phyloP scores from a whole-genome alignment of 2,888 invertebrate species.

The Habrosyne pyritoides region DNA sequence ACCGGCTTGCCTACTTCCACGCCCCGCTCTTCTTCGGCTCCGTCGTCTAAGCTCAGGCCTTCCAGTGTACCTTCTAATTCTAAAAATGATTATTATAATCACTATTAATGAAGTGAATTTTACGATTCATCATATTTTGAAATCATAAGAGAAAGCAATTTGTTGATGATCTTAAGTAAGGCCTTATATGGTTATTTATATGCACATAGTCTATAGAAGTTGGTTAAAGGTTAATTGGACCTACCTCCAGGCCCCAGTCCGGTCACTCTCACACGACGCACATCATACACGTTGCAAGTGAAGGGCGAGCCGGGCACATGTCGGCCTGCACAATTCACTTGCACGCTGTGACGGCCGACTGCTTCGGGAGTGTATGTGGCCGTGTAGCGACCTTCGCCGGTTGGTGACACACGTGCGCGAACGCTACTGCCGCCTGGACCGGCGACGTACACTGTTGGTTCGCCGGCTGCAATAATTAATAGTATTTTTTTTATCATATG shows the following conservation, averaged over 20 bases:
- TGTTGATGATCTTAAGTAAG: no score
- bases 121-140: no score
- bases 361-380: constrained; percentile 92
- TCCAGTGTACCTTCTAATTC: constrained; percentile 79
- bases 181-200: no score
- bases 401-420: constrained; percentile 87
- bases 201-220: background rate
- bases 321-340: constrained; percentile 91
- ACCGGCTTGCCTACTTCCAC: constrained; percentile 92
- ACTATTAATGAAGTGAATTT: no score
- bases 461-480: constrained; percentile 68
- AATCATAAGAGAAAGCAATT: no score
- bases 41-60: constrained; percentile 74
- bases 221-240: constrained; percentile 8
- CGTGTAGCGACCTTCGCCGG: constrained; percentile 87
- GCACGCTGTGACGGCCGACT: constrained; percentile 94
- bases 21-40: constrained; percentile 70
- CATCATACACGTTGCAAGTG: constrained; percentile 97
- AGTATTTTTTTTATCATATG: constrained; percentile 5
- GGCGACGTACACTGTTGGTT: constrained; percentile 89
- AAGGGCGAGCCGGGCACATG: constrained; percentile 96
- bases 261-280: constrained; percentile 89
- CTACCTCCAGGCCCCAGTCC: constrained; percentile 83
- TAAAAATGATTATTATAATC: constrained; percentile 32
- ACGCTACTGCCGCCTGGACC: constrained; percentile 93